Base-by-base conservation (phyloP, 2,113 vertebrate genomes). In the Muntiacus reevesi region DNA sequence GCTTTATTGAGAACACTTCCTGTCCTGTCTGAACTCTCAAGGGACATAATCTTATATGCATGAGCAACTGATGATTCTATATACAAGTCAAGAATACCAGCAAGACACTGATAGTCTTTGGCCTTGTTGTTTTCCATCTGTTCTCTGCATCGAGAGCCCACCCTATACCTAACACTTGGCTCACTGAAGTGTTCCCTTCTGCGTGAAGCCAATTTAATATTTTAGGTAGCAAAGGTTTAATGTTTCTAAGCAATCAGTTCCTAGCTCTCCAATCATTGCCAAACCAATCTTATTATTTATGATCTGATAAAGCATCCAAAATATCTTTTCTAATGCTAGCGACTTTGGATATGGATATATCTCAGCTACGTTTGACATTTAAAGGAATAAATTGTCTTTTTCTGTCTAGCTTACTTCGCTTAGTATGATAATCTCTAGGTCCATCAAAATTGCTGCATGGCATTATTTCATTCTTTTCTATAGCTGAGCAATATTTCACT, bases 1-100 rank as follows among this genome's bases (percentile, higher is more conserved):
- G 47, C 17, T 95, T 97, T 85, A 96, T 85, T 84, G 78, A 89
- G 57, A 95, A 36, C 47, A 74, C 45, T 45, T 54, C 40, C 79
- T 84, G 19, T 54, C 40, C 79, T 84, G 19, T 67, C 40, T 87
- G 36, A 90, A 74, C 16, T 54, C 52, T 76, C 52, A 78, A 55
- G 33, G 52, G 33, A 12, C 16, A n/a, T 4, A 76, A 19, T 33
- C 12, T 76, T 6, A 7, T 4, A 50, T 13, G 16, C 40, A 28
- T n/a, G 6, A 16, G 30, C 16, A 30, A 33, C 36, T 25, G 45
- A 76, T 1, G 10, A 88, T 54, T 64, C 89, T 76, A 27, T 71
- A 23, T 1, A 71, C n/a, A 74, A 87, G 27, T 81, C 27, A 89
- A 43, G 30, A 86, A 79, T 16, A 40, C 40, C 7, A 16, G 28